Conservation (phyloP, 37 sponge, comb jelly and placozoan species). For the Cliona cf. orientalis region DNA sequence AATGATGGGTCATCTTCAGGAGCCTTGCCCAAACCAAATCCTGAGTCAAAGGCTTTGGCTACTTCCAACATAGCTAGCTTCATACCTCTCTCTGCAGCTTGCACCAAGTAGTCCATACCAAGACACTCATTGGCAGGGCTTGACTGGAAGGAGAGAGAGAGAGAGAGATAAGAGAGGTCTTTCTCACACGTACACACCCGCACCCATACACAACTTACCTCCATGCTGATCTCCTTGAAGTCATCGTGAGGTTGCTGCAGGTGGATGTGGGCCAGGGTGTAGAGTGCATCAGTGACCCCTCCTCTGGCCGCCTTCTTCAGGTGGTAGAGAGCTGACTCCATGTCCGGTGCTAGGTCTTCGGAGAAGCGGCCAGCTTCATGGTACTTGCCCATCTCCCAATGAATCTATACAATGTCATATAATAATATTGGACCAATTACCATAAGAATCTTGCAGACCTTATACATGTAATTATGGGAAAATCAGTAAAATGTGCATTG, state of each 20-base stretch:
- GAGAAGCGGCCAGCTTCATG: constrained; percentile 83
- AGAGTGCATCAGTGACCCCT: constrained; percentile 35
- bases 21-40: constrained; percentile 17
- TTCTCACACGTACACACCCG: not conserved
- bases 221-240: constrained; percentile 44
- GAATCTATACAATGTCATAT: no score
- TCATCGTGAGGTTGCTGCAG: constrained; percentile 73
- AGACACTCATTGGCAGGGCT: constrained; percentile 31
- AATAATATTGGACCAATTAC: no score
- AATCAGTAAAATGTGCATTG: no score
- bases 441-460: no score
- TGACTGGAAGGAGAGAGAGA: constrained; percentile 27
- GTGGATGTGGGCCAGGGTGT: constrained; percentile 57
- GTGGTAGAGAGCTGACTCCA: constrained; percentile 61
- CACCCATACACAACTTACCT: constrained; percentile 20
- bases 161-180: not conserved
- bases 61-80: constrained; percentile 62
- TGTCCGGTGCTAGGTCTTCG: constrained; percentile 62
- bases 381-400: constrained; percentile 80
- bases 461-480: no score
- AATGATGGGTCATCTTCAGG: not conserved
- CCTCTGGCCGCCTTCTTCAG: constrained; percentile 69
- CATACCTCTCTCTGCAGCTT: constrained; percentile 61
- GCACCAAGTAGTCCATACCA: constrained; percentile 52
- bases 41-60: constrained; percentile 60